Percentiles rank a stretch among this genome's conserved stretches.
phyloP scores from a whole-genome alignment of 2,888 invertebrate species.

The Eupithecia tripunctaria region DNA sequence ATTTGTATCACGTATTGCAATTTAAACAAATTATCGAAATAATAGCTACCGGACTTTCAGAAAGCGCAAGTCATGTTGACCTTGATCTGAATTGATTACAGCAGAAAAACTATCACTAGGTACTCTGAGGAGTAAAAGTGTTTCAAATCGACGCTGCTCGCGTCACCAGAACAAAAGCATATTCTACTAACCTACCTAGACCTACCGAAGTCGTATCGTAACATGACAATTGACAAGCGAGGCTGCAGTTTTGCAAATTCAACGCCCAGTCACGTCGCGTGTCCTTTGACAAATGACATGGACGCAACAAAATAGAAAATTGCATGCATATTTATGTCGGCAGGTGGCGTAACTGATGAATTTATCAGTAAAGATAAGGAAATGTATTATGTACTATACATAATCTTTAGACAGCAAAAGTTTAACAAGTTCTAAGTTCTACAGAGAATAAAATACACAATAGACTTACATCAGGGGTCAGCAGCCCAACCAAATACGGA shows the following conservation, averaged over 20 bases:
- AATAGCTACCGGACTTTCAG: slow-evolving; percentile 24
- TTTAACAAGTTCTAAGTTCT: background rate
- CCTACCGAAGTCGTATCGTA: slow-evolving; percentile 37
- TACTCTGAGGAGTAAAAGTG: background rate
- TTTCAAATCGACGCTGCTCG: background rate
- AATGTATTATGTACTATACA: background rate
- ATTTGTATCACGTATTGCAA: background rate
- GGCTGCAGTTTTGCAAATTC: slow-evolving; percentile 42
- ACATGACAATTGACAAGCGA: slow-evolving; percentile 34
- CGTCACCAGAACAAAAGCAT: background rate
- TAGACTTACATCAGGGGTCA: slow-evolving; percentile 86
- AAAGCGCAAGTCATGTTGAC: slow-evolving; percentile 29
- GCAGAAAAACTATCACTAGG: slow-evolving; percentile 24
- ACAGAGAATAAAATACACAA: background rate
- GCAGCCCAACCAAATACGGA: slow-evolving; percentile 86
- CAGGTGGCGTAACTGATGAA: slow-evolving; percentile 23
- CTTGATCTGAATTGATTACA: slow-evolving; percentile 33
- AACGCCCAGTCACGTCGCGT: slow-evolving; percentile 31
- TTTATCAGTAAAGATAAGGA: slow-evolving; percentile 14
- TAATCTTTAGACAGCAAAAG: background rate
- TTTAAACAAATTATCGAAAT: slow-evolving; percentile 21
- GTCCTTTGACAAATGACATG: slow-evolving; percentile 40
- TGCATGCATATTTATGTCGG: slow-evolving; percentile 32
- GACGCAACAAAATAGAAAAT: slow-evolving; percentile 37
- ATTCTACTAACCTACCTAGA: background rate